phyloP scores from a whole-genome alignment of 1,140 invertebrate genomes.

The Panagrolaimus sp. region DNA sequence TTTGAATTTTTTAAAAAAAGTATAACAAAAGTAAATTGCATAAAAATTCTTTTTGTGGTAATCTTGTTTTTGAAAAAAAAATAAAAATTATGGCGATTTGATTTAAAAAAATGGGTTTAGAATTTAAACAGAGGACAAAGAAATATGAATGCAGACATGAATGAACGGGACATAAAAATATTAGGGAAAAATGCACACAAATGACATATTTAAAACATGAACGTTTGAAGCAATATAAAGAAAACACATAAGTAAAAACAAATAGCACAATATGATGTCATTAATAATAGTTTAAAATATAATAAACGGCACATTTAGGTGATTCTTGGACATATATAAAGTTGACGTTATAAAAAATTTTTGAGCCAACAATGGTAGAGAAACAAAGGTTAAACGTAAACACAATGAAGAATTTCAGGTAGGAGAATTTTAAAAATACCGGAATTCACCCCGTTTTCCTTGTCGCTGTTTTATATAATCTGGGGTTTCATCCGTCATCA shows the following conservation, averaged over 20 bases:
- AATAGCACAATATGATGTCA: not conserved
- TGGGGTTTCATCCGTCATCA: constrained; percentile 47
- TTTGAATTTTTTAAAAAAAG: too few relatives aligned
- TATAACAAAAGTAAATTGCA: too few relatives aligned
- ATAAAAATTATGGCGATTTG: too few relatives aligned
- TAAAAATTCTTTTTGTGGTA: too few relatives aligned
- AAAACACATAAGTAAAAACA: not conserved
- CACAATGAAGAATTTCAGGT: not conserved
- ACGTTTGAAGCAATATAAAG: too few relatives aligned
- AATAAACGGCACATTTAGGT: not conserved
- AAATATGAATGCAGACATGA: too few relatives aligned
- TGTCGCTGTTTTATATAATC: constrained; percentile 65
- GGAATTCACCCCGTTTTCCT: constrained; percentile 89
- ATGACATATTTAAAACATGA: too few relatives aligned
- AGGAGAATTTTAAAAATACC: constrained; percentile 70
- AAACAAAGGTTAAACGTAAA: not conserved
- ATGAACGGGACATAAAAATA: too few relatives aligned
- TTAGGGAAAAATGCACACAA: too few relatives aligned
- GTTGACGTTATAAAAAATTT: not conserved
- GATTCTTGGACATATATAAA: constrained; percentile 4
- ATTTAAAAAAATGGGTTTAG: too few relatives aligned
- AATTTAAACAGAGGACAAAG: too few relatives aligned
- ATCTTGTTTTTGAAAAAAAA: too few relatives aligned
- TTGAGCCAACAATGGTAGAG: not conserved
- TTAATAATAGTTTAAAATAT: constrained; percentile 1